Percentiles rank a stretch among this genome's conserved stretches.
Conservation (phyloP, 2,888 invertebrate genomes). For the Heliconius aoede region DNA sequence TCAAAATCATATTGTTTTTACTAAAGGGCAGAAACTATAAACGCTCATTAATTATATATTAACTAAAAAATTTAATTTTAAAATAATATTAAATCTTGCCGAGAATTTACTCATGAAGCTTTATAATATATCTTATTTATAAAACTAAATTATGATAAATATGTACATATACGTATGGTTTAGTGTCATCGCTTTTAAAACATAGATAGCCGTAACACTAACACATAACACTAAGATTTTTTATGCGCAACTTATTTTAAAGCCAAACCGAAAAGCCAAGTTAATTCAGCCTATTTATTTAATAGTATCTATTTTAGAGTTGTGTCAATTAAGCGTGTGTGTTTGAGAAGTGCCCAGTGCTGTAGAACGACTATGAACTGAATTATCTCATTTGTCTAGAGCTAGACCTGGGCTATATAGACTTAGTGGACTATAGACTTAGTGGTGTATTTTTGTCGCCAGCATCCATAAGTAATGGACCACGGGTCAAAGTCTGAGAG, state of each 20-base stretch:
- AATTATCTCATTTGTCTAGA: conserved; percentile 43
- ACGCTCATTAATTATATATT: too few species aligned
- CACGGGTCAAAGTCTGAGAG: conserved; percentile 70
- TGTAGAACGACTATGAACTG: conserved; percentile 36
- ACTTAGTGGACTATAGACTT: conserved; percentile 26
- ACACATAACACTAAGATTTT: too few species aligned
- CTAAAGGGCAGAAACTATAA: too few species aligned
- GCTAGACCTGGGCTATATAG: not conserved
- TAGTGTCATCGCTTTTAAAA: too few species aligned
- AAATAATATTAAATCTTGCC: too few species aligned
- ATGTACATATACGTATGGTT: too few species aligned
- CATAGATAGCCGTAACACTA: too few species aligned
- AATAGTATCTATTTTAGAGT: conserved; percentile 2
- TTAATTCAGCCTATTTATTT: conserved; percentile 6
- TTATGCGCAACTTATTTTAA: not conserved
- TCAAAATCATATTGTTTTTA: too few species aligned
- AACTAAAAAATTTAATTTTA: too few species aligned
- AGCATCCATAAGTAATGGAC: conserved; percentile 75
- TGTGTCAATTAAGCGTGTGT: conserved; percentile 29
- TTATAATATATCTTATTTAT: too few species aligned
- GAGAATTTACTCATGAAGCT: too few species aligned
- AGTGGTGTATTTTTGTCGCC: conserved; percentile 75
- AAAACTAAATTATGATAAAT: too few species aligned
- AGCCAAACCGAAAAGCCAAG: not conserved
- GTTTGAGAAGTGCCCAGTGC: conserved; percentile 29